Conservation (phyloP, 2,888 invertebrate genomes). For the Erynnis tages region DNA sequence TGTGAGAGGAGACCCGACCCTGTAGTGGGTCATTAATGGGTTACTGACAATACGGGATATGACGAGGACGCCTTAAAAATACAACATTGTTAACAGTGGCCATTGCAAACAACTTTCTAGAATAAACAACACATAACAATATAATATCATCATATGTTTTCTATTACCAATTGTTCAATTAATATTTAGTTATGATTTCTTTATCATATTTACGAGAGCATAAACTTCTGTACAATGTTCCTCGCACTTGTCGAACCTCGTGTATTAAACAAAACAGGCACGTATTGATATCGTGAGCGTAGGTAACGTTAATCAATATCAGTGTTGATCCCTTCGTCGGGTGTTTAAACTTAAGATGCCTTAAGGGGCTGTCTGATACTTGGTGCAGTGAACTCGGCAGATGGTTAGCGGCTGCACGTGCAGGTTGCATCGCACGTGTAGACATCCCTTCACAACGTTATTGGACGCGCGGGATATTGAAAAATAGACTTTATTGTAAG, state of each 20-base stretch:
- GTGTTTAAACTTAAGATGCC: conserved; percentile 39
- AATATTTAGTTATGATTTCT: too few relatives aligned
- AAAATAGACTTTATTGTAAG: conserved; percentile 5
- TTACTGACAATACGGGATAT: too few relatives aligned
- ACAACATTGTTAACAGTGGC: too few relatives aligned
- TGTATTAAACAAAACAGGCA: conserved; percentile 32
- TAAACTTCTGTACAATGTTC: conserved; percentile 2
- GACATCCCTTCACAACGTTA: conserved; percentile 2
- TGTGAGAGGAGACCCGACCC: too few relatives aligned
- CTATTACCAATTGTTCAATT: too few relatives aligned
- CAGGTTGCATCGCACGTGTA: conserved; percentile 38
- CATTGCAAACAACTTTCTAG: too few relatives aligned
- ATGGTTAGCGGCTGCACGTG: conserved; percentile 45
- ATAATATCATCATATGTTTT: too few relatives aligned
- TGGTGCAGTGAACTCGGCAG: conserved; percentile 51
- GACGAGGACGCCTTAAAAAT: too few relatives aligned
- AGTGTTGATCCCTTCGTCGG: conserved; percentile 8
- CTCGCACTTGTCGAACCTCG: conserved; percentile 25
- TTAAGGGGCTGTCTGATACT: conserved; percentile 42
- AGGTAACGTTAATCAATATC: conserved; percentile 29
- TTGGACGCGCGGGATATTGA: neutral
- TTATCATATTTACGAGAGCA: too few relatives aligned
- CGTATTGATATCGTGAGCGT: conserved; percentile 28
- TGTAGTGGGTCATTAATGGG: too few relatives aligned
- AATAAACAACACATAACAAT: too few relatives aligned